These are phyloP conservation scores for Pogonognathellus flavescens DNA, from an alignment of 1,140 invertebrate genomes.

Conservation along the genomic window DNA sequence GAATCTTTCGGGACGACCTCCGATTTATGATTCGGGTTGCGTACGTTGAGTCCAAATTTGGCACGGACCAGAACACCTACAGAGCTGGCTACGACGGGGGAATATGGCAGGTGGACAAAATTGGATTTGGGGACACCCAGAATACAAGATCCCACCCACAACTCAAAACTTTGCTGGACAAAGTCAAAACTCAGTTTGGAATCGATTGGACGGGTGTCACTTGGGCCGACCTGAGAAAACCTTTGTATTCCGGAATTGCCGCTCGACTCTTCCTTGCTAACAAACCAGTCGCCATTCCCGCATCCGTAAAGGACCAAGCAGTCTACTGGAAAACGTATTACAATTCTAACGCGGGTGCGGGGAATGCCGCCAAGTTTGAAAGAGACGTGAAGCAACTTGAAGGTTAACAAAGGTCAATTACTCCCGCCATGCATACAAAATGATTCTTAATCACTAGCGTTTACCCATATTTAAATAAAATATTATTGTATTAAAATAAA, in stretches of 20 bases:
- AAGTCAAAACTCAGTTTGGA: constrained; percentile 9
- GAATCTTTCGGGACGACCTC: constrained; percentile 67
- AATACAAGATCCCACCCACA: background rate
- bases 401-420: too few relatives aligned
- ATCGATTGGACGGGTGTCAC: constrained; percentile 44
- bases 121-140: background rate
- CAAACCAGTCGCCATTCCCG: constrained; percentile 8
- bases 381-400: too few relatives aligned
- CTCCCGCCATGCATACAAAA: too few relatives aligned
- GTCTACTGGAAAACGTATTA: constrained; percentile 47
- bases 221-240: constrained; percentile 28
- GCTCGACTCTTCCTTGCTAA: constrained; percentile 28
- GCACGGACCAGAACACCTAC: constrained; percentile 8
- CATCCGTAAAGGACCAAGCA: constrained; percentile 8
- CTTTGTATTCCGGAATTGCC: constrained; percentile 55
- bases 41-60: constrained; percentile 55
- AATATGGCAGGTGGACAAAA: constrained; percentile 57
- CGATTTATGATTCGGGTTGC: constrained; percentile 48
- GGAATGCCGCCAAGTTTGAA: background rate
- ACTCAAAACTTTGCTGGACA: background rate
- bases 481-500: too few relatives aligned
- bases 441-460: too few relatives aligned
- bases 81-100: constrained; percentile 24
- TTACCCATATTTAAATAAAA: too few relatives aligned
- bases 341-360: background rate